Base-by-base conservation (phyloP, 1,140 invertebrate species). In the Lanistes nyassanus region DNA sequence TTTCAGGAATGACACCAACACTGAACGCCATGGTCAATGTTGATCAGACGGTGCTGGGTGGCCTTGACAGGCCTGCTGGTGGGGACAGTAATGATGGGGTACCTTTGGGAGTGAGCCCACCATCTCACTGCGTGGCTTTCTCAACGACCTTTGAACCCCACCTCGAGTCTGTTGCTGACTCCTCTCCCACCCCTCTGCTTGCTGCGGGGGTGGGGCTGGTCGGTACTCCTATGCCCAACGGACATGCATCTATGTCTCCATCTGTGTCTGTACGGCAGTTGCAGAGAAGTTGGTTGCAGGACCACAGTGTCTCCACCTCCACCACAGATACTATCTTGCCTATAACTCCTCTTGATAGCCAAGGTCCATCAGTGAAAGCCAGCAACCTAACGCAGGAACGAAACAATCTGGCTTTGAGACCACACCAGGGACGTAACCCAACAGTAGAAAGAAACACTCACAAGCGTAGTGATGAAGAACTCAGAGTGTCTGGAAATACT, bases 361-460 rank as follows among this genome's bases (percentile, higher is more conserved):
- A 51, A 16, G 75, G 68, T 13, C 34, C 19, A 11, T 58, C 66
- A 19, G 19, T 23, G 3, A 86, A 86, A 71, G 71, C 83, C 19
- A 83, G 80, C 55, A 87, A 87, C 60, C 70, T 87, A 9, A 84
- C 75, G 42, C 75, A 82, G 31, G 82, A 82, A 21, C 81, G 80
- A 73, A 83, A 85, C 51, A 85, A 85, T 51, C 69, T 71, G 34
- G 79, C 82, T n/a, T 60, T 95, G 37, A 94, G 95, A 81, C 94
- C 95, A 1, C 93, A 96, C 87, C 95, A 97, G 86, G 96, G 95
- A 5, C 90, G 95, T 19, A 97, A 98, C 91, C 94, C 95, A 0
- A 97, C 95, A 80, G 91, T 95, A 82, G 95, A 97, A 85, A 90
- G 96, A 2, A 98, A 98, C 90, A 89, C 88, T 23, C 88, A 89